These are phyloP conservation scores for Tenthredo scrophulariae DNA, from an alignment of 2,888 invertebrate species.

Conservation along the genomic window DNA sequence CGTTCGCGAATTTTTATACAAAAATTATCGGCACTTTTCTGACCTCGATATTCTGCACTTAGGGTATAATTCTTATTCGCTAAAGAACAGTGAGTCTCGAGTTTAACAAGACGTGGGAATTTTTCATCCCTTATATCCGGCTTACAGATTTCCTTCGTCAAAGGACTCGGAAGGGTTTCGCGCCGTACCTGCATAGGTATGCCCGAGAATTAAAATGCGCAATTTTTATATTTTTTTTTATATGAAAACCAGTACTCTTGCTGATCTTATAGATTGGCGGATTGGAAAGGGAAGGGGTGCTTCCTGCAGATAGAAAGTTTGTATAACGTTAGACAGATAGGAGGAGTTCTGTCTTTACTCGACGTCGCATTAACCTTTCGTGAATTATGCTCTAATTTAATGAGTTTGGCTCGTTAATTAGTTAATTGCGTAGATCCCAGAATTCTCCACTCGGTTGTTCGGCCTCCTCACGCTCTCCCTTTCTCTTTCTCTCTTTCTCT, in stretches of 20 bases:
- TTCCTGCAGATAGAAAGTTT: neutral
- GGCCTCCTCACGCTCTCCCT: neutral
- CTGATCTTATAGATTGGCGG: too few species aligned
- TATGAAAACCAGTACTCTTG: too few species aligned
- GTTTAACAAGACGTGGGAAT: too few species aligned
- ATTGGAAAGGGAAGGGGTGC: too few species aligned
- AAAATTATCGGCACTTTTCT: conserved; percentile 66
- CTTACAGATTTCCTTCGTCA: too few species aligned
- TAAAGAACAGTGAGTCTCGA: neutral
- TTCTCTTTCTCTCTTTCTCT: neutral
- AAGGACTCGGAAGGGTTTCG: too few species aligned
- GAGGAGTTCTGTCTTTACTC: neutral
- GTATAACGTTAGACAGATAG: neutral
- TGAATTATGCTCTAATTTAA: conserved; percentile 22
- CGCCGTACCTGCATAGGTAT: too few species aligned
- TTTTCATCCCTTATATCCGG: too few species aligned
- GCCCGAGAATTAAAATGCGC: too few species aligned
- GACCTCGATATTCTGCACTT: neutral
- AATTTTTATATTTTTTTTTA: too few species aligned
- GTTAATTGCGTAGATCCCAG: conserved; percentile 35
- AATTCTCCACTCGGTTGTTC: conserved; percentile 14
- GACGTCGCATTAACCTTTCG: conserved; percentile 18
- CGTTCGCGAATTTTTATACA: conserved; percentile 73
- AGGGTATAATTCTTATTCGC: neutral
- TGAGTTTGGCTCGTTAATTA: conserved; percentile 38